A percentile compares a stretch with the other conserved stretches of the same genome.
Evolutionary conservation across 1,140 invertebrate genomes (phyloP).

Genomic region (Bombus superbus): DNA sequence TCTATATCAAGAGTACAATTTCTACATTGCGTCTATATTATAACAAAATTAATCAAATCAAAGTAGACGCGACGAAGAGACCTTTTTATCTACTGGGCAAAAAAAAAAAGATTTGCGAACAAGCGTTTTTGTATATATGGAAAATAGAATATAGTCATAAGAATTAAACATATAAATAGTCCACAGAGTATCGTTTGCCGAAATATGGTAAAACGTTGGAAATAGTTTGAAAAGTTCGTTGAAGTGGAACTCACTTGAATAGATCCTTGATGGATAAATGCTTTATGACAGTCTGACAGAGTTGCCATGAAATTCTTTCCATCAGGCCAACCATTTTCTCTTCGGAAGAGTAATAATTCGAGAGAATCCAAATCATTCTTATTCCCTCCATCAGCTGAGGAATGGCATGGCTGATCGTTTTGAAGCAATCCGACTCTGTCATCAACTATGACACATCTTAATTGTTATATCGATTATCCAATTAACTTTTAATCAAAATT

Average conservation of each 20-base stretch:
- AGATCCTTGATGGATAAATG: slow-evolving; percentile 88
- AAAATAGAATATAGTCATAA: no score
- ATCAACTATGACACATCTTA: slow-evolving; percentile 85
- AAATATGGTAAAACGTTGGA: not conserved
- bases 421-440: slow-evolving; percentile 87
- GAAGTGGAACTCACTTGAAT: slow-evolving; percentile 84
- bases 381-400: slow-evolving; percentile 91
- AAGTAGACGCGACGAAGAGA: not conserved
- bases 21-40: no score
- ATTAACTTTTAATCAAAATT: no score
- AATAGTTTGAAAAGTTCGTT: not conserved
- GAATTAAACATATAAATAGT: not conserved
- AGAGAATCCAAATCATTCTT: slow-evolving; percentile 92
- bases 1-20: slow-evolving; percentile 69
- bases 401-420: slow-evolving; percentile 88
- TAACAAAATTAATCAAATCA: not conserved
- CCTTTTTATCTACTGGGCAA: not conserved
- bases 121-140: not conserved
- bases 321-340: slow-evolving; percentile 90
- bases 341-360: slow-evolving; percentile 88
- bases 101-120: not conserved
- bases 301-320: slow-evolving; percentile 90
- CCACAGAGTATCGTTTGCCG: no score
- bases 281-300: slow-evolving; percentile 89
- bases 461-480: not conserved